Percentiles rank a stretch among this genome's conserved stretches.
Evolutionary conservation across 2,888 invertebrate genomes (phyloP).

Genomic region (Trimorus sp.): DNA sequence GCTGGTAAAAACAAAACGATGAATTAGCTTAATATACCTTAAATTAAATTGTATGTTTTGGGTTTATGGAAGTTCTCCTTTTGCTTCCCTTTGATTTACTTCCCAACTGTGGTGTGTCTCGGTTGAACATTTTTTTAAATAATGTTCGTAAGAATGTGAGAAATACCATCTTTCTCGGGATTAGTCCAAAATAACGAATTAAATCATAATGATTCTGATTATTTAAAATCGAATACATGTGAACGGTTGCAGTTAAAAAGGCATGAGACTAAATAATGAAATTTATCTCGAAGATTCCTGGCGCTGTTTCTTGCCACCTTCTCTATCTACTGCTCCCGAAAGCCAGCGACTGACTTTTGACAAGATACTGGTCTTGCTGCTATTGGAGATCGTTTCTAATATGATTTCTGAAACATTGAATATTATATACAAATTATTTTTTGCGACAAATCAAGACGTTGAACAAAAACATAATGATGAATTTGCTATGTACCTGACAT

Average conservation of each 20-base stretch:
- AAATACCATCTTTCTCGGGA: no score
- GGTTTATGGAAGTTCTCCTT: not conserved
- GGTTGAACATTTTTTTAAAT: not conserved
- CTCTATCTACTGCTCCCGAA: slow-evolving; percentile 15
- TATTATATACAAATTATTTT: not conserved
- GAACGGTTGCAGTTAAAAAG: not conserved
- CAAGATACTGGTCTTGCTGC: not conserved
- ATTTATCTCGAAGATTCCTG: not conserved
- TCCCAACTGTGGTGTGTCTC: not conserved
- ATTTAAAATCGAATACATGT: no score
- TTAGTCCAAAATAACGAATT: no score
- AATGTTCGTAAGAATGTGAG: not conserved
- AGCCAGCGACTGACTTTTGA: slow-evolving; percentile 2
- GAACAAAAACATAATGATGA: not conserved
- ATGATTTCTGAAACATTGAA: slow-evolving; percentile 4
- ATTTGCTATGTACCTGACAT: slow-evolving; percentile 5
- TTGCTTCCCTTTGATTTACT: not conserved
- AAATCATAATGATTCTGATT: no score
- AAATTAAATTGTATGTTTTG: not conserved
- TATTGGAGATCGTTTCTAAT: not conserved
- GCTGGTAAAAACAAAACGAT: no score
- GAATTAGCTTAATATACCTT: not conserved
- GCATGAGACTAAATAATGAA: not conserved
- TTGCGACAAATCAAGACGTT: not conserved
- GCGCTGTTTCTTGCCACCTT: slow-evolving; percentile 8